Evolutionary conservation across 2,113 vertebrate genomes (phyloP).

Genomic region (Eptatretus burgeri): DNA sequence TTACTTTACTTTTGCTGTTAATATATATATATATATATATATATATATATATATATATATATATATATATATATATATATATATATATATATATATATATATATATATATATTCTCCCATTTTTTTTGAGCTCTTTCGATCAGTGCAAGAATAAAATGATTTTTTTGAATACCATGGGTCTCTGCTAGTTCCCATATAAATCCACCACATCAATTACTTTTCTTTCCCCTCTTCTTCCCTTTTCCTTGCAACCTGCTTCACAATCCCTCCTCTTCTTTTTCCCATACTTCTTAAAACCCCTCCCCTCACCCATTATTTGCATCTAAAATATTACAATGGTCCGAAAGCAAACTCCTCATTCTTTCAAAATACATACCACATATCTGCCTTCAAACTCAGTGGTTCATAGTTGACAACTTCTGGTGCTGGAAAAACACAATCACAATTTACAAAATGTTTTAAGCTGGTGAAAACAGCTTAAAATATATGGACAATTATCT

Average conservation of each 20-base stretch:
- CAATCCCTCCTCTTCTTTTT: too few relatives aligned
- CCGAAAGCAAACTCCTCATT: background rate
- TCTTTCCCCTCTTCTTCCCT: constrained; percentile 5
- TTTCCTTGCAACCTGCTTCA: too few relatives aligned
- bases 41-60: too few relatives aligned
- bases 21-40: too few relatives aligned
- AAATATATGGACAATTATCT: background rate
- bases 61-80: too few relatives aligned
- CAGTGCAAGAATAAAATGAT: too few relatives aligned
- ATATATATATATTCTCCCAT: too few relatives aligned
- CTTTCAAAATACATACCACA: constrained; percentile 43
- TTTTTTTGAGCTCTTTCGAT: too few relatives aligned
- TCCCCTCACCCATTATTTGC: background rate
- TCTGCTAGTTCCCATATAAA: background rate
- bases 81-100: too few relatives aligned
- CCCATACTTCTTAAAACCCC: background rate
- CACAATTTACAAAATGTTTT: background rate
- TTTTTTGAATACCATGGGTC: constrained; percentile 8
- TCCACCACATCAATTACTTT: background rate
- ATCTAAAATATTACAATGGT: accelerated
- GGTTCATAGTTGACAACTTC: constrained; percentile 92
- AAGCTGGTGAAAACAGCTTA: background rate
- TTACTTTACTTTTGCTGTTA: too few relatives aligned
- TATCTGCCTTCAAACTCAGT: constrained; percentile 63
- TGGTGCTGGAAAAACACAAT: constrained; percentile 39